Percentiles rank a stretch among this genome's conserved stretches.
phyloP scores from a whole-genome alignment of 92 coral and sea anemone genomes.

The Hydrozoanthus gracilis region DNA sequence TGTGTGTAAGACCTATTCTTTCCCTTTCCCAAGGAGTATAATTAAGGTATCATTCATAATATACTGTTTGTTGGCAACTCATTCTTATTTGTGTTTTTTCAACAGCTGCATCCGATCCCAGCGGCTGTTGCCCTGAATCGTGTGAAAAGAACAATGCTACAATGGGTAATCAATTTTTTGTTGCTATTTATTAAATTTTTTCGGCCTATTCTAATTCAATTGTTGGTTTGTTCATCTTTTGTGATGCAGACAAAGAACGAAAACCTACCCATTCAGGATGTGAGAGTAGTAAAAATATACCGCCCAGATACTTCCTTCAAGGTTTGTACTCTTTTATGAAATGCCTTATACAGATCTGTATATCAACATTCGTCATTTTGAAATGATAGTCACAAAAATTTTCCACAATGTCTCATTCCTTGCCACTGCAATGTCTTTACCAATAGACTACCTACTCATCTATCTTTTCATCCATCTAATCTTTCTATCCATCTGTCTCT shows the following conservation, averaged over 20 bases:
- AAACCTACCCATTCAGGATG: constrained; percentile 45
- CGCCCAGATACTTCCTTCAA: constrained; percentile 88
- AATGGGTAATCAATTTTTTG: constrained; percentile 64
- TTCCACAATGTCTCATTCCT: too few relatives aligned
- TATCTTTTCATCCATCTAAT: too few relatives aligned
- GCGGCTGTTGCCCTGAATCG: constrained; percentile 78
- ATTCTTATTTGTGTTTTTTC: not conserved
- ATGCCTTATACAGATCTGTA: not conserved
- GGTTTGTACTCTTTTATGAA: constrained; percentile 46
- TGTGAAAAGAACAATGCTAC: constrained; percentile 75
- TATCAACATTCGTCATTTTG: too few relatives aligned
- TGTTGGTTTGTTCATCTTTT: not conserved
- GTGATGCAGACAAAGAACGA: constrained; percentile 38
- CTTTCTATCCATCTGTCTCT: too few relatives aligned
- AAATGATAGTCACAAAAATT: too few relatives aligned
- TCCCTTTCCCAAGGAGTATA: too few relatives aligned
- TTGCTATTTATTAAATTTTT: not conserved
- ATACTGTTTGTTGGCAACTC: not conserved
- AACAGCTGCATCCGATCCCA: constrained; percentile 85
- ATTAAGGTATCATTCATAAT: not conserved
- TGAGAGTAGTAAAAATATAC: constrained; percentile 79
- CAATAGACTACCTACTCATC: too few relatives aligned
- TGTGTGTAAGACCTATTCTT: too few relatives aligned
- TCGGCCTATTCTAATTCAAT: not conserved
- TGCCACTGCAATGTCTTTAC: too few relatives aligned